Percentiles rank a stretch among this genome's conserved stretches.
These are phyloP conservation scores for Allobates femoralis DNA, from an alignment of 2,797 vertebrate genomes.

Conservation along the genomic window DNA sequence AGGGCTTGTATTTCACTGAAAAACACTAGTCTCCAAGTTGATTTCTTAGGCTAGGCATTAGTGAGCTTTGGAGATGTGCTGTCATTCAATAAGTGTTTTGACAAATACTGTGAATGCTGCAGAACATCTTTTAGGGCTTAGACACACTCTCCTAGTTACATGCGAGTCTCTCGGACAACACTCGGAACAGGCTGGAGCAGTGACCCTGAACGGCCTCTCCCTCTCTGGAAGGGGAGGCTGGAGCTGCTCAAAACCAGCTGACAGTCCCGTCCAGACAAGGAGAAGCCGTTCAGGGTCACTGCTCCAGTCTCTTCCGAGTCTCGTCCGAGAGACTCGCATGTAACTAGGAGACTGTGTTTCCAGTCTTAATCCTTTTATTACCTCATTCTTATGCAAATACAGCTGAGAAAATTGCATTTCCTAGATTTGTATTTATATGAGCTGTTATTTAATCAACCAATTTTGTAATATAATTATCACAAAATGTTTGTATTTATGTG, in stretches of 20 bases:
- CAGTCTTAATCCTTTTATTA: conserved; percentile 6
- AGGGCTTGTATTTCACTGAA: neutral
- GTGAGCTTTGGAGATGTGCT: neutral
- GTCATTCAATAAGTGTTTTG: neutral
- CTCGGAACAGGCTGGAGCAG: too few species aligned
- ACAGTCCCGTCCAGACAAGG: too few species aligned
- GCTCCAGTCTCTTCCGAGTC: too few species aligned
- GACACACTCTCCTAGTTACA: too few species aligned
- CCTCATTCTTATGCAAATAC: conserved; percentile 10
- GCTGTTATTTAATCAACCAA: neutral
- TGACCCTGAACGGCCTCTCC: too few species aligned
- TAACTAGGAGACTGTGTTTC: too few species aligned
- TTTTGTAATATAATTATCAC: neutral
- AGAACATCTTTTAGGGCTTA: neutral
- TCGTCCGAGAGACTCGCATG: too few species aligned
- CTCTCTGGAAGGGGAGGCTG: too few species aligned
- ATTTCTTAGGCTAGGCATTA: neutral
- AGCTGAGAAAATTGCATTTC: neutral
- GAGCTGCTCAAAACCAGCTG: too few species aligned
- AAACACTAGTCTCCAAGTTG: neutral
- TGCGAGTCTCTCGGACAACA: too few species aligned
- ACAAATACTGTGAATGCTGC: neutral
- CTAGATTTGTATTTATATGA: neutral
- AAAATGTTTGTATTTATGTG: conserved; percentile 8
- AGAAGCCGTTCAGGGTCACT: too few species aligned